These are phyloP conservation scores for Dolichallabes microphthalmus DNA, from an alignment of 2,113 vertebrate species.

Conservation along the genomic window DNA sequence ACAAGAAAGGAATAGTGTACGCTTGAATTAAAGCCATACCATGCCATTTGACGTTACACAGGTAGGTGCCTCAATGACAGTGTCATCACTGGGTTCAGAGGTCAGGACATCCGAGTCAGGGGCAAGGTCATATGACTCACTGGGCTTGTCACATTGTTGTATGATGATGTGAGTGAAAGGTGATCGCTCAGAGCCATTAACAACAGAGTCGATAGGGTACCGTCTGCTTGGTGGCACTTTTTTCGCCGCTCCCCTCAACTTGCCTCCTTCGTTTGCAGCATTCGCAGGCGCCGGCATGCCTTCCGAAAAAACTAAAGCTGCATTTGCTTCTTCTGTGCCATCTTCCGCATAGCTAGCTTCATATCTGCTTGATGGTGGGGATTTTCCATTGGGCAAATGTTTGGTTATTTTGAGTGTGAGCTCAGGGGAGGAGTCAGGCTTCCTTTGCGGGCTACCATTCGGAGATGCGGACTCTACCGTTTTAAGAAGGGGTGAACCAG, in stretches of 20 bases:
- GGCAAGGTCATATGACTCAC: slow-evolving; percentile 14
- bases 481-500: slow-evolving; percentile 76
- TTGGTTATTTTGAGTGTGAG: slow-evolving; percentile 90
- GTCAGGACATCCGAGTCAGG: slow-evolving; percentile 8
- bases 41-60: slow-evolving; percentile 9
- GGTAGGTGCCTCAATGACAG: slow-evolving; percentile 6
- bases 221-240: slow-evolving; percentile 67
- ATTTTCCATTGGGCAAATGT: slow-evolving; percentile 83
- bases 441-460: slow-evolving; percentile 73
- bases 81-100: slow-evolving; percentile 9
- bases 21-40: slow-evolving; percentile 29
- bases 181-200: slow-evolving; percentile 18
- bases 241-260: slow-evolving; percentile 75
- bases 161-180: neutral
- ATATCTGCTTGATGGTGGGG: slow-evolving; percentile 65
- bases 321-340: slow-evolving; percentile 62
- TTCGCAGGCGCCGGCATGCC: slow-evolving; percentile 51
- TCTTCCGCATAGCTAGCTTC: slow-evolving; percentile 83
- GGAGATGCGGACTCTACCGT: slow-evolving; percentile 78
- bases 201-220: neutral
- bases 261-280: slow-evolving; percentile 70
- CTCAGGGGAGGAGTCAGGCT: slow-evolving; percentile 79
- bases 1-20: neutral
- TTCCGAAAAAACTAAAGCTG: slow-evolving; percentile 51
- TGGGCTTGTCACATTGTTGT: slow-evolving; percentile 2